phyloP scores from a whole-genome alignment of 2,888 invertebrate genomes.

The Xestia xanthographa region DNA sequence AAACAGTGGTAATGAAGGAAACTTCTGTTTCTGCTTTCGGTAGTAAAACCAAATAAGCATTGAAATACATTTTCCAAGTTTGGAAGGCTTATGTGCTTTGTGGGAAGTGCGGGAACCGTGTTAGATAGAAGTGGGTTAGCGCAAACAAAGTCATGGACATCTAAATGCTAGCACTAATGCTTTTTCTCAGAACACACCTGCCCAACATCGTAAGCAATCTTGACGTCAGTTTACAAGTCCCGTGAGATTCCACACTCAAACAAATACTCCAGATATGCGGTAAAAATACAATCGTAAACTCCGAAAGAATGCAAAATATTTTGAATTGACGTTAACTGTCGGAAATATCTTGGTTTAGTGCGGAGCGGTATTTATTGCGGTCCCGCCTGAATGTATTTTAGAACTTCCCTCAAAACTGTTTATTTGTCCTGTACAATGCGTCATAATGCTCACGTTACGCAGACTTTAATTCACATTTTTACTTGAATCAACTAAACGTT shows the following conservation, averaged over 20 bases:
- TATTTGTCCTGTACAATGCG: constrained; percentile 52
- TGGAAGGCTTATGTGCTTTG: constrained; percentile 49
- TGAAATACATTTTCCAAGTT: constrained; percentile 52
- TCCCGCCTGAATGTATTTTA: constrained; percentile 53
- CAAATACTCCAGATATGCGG: constrained; percentile 65
- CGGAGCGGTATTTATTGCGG: constrained; percentile 54
- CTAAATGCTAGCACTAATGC: neutral
- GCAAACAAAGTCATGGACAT: constrained; percentile 51
- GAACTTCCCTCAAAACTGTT: constrained; percentile 51
- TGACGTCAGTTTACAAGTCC: constrained; percentile 58
- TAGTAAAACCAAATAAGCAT: constrained; percentile 44
- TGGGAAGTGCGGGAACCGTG: constrained; percentile 17
- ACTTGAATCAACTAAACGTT: constrained; percentile 35
- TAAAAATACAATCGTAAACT: constrained; percentile 71
- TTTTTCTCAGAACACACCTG: constrained; percentile 51
- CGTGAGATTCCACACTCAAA: constrained; percentile 58
- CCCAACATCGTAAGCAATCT: constrained; percentile 50
- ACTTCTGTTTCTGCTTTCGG: constrained; percentile 45
- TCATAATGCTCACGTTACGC: constrained; percentile 32
- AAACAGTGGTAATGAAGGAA: constrained; percentile 42
- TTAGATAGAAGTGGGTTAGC: constrained; percentile 47
- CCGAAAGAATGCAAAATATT: constrained; percentile 70
- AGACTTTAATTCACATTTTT: constrained; percentile 37
- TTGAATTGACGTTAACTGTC: constrained; percentile 62
- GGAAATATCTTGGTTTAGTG: constrained; percentile 66